Conservation (phyloP, 2,113 vertebrate genomes). For the Chaetodon auriga region DNA sequence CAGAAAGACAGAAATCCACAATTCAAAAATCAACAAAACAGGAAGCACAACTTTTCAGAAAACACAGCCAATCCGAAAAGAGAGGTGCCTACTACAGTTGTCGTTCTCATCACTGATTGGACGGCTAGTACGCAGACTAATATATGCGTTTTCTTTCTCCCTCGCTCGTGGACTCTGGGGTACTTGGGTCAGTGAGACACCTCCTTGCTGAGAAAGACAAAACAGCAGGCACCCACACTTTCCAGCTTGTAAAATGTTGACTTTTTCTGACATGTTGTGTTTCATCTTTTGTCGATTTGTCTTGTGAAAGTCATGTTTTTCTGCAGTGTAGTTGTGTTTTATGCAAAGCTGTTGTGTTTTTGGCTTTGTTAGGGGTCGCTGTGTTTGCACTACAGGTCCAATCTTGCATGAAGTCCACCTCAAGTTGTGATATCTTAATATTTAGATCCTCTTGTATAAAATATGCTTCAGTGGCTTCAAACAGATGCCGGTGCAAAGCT, state of each 20-base stretch:
- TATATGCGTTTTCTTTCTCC: no score
- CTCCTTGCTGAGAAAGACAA: background rate
- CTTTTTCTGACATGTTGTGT: background rate
- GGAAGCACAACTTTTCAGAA: constrained; percentile 7
- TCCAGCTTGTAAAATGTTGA: background rate
- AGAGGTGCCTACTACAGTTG: background rate
- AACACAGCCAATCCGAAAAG: background rate
- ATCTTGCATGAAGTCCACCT: background rate
- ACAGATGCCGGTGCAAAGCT: constrained; percentile 40
- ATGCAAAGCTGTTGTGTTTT: background rate
- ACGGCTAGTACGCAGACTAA: background rate
- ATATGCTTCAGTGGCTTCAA: constrained; percentile 19
- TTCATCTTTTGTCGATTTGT: background rate
- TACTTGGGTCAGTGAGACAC: no score
- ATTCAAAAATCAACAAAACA: background rate
- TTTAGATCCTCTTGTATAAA: background rate
- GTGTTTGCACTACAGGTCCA: constrained; percentile 9
- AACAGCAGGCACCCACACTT: background rate
- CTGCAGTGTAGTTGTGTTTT: background rate
- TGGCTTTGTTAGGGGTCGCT: background rate
- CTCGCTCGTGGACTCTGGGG: background rate
- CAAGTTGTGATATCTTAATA: background rate
- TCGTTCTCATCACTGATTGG: background rate
- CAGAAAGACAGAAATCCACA: background rate
- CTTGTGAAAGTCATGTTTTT: background rate